Evolutionary conservation across 2,888 invertebrate species (phyloP).

Genomic region (Odontocerum albicorne): DNA sequence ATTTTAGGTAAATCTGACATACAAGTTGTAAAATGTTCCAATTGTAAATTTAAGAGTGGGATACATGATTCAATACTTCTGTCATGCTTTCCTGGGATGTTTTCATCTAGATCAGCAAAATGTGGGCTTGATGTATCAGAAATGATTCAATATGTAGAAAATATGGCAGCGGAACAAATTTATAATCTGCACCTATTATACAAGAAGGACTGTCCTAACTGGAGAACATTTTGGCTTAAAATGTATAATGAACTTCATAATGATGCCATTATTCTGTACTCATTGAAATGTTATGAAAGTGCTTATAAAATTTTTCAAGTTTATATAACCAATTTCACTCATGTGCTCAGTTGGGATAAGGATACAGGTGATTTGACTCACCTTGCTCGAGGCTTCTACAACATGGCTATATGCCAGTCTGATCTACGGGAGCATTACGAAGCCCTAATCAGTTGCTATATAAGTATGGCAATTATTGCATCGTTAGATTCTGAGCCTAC

Average conservation of each 20-base stretch:
- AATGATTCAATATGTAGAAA: background rate
- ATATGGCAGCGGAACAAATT: conserved; percentile 19
- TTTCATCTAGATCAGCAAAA: conserved; percentile 21
- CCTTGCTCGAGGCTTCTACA: conserved; percentile 29
- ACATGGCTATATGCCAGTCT: conserved; percentile 32
- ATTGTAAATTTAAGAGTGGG: conserved; percentile 26
- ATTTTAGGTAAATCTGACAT: conserved; percentile 16
- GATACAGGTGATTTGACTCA: conserved; percentile 15
- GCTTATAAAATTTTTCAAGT: conserved; percentile 18
- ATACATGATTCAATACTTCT: conserved; percentile 28
- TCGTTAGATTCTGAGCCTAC: background rate
- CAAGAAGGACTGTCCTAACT: conserved; percentile 28
- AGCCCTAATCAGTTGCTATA: conserved; percentile 29
- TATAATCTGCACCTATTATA: conserved; percentile 12
- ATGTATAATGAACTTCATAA: conserved; percentile 26
- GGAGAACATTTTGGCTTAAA: conserved; percentile 24
- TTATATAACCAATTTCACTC: conserved; percentile 13
- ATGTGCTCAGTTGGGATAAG: conserved; percentile 13
- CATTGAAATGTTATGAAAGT: conserved; percentile 8
- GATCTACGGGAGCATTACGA: conserved; percentile 17
- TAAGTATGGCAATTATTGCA: conserved; percentile 24
- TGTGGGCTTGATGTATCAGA: conserved; percentile 12
- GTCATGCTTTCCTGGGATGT: conserved; percentile 10
- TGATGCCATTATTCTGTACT: conserved; percentile 27
- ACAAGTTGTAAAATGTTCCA: conserved; percentile 24